These are phyloP conservation scores for Achroia grisella DNA, from an alignment of 1,140 invertebrate species.

Conservation along the genomic window DNA sequence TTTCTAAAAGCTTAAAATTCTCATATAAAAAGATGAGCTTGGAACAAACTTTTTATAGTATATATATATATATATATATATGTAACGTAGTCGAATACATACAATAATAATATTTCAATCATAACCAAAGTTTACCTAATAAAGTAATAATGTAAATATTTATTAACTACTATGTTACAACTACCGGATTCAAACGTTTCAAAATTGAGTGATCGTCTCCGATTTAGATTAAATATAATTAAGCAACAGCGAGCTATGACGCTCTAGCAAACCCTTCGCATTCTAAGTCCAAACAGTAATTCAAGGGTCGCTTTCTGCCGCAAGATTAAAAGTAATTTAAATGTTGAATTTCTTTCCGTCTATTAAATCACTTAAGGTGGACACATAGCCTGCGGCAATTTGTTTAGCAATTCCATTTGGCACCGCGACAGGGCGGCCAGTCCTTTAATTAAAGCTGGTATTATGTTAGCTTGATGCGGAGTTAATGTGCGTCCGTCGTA, in stretches of 20 bases:
- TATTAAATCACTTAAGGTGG: slow-evolving; percentile 73
- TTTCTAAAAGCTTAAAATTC: no score
- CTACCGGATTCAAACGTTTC: no score
- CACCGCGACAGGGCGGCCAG: slow-evolving; percentile 48
- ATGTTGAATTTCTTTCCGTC: slow-evolving; percentile 66
- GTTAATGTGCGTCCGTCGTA: slow-evolving; percentile 66
- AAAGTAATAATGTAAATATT: no score
- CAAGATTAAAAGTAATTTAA: slow-evolving; percentile 52
- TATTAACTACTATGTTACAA: no score
- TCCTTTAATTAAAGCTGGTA: slow-evolving; percentile 71
- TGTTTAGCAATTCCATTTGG: slow-evolving; percentile 70
- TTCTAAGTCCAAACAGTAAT: slow-evolving; percentile 16
- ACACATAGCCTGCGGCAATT: slow-evolving; percentile 69
- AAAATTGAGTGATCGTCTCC: neutral
- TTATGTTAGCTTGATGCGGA: slow-evolving; percentile 58
- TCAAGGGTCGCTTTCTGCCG: slow-evolving; percentile 2
- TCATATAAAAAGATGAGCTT: no score
- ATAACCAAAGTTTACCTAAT: no score
- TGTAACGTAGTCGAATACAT: no score
- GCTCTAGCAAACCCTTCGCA: slow-evolving; percentile 10
- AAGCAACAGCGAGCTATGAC: neutral
- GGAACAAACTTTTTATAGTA: no score
- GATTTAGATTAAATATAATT: slow-evolving; percentile 3
- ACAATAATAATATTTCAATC: no score
- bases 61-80: no score